Percentiles rank a stretch among this genome's conserved stretches.
phyloP scores from a whole-genome alignment of 2,113 vertebrate species.

The Catagonus wagneri region DNA sequence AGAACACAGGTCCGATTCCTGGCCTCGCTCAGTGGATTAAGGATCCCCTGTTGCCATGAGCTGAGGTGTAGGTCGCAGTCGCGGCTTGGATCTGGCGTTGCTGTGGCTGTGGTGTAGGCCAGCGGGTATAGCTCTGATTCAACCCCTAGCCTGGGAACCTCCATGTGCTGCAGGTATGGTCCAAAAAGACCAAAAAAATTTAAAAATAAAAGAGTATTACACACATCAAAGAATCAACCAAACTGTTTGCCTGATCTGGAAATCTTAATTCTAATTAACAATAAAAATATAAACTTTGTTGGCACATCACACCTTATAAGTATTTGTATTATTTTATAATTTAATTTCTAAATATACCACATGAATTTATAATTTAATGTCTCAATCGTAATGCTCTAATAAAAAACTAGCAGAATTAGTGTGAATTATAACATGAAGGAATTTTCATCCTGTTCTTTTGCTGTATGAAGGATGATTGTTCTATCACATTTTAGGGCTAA shows the following conservation, averaged over 20 bases:
- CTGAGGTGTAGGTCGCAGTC: no score
- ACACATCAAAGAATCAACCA: slow-evolving; percentile 30
- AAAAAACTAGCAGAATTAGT: slow-evolving; percentile 84
- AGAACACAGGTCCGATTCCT: no score
- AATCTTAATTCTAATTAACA: slow-evolving; percentile 62
- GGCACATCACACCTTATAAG: slow-evolving; percentile 86
- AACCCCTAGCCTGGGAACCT: no score
- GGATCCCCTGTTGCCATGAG: no score
- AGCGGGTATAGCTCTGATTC: no score
- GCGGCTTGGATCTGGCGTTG: no score
- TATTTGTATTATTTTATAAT: slow-evolving; percentile 85
- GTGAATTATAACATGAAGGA: slow-evolving; percentile 85
- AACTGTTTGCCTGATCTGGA: slow-evolving; percentile 47
- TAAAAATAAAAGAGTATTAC: no score
- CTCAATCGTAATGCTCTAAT: slow-evolving; percentile 85
- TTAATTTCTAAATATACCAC: slow-evolving; percentile 85
- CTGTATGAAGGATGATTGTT: slow-evolving; percentile 89
- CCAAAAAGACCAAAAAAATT: no score
- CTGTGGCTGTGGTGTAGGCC: no score
- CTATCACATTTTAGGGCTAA: slow-evolving; percentile 87
- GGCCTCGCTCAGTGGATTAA: no score
- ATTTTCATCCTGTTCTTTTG: slow-evolving; percentile 84
- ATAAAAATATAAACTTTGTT: slow-evolving; percentile 80
- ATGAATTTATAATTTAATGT: slow-evolving; percentile 87
- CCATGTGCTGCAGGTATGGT: no score